Evolutionary conservation across 2,797 vertebrate species (phyloP).

Genomic region (Podargus strigoides): DNA sequence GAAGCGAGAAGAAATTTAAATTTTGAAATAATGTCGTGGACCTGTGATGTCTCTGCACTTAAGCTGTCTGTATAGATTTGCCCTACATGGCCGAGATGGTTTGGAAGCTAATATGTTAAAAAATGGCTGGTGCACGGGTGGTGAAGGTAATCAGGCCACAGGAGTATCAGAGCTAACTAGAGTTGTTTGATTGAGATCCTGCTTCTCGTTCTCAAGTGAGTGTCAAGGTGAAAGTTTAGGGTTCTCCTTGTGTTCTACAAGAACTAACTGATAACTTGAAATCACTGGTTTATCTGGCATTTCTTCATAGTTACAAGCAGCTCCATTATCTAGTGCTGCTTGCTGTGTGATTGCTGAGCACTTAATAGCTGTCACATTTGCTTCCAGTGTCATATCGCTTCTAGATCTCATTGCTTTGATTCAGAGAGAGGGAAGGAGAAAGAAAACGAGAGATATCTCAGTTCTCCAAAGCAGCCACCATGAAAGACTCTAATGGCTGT

Average conservation of each 20-base stretch:
- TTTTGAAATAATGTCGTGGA: background rate
- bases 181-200: background rate
- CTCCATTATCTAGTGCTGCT: background rate
- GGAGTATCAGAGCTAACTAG: background rate
- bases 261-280: background rate
- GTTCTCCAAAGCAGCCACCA: background rate
- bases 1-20: background rate
- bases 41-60: background rate
- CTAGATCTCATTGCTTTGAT: background rate
- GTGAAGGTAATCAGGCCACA: background rate
- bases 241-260: background rate
- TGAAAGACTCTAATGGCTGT: background rate
- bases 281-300: background rate
- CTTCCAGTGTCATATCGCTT: background rate
- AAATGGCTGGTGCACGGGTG: background rate
- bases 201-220: background rate
- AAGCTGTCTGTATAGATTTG: background rate
- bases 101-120: background rate
- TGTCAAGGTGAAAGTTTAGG: background rate
- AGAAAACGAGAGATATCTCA: background rate
- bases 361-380: background rate
- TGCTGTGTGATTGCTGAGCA: background rate
- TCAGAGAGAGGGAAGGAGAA: background rate
- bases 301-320: background rate
- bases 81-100: background rate